Evolutionary conservation across 2,113 vertebrate genomes (phyloP), one percentile per base, ranked within the genome.

Genomic region (Pterophyllum scalare): DNA sequence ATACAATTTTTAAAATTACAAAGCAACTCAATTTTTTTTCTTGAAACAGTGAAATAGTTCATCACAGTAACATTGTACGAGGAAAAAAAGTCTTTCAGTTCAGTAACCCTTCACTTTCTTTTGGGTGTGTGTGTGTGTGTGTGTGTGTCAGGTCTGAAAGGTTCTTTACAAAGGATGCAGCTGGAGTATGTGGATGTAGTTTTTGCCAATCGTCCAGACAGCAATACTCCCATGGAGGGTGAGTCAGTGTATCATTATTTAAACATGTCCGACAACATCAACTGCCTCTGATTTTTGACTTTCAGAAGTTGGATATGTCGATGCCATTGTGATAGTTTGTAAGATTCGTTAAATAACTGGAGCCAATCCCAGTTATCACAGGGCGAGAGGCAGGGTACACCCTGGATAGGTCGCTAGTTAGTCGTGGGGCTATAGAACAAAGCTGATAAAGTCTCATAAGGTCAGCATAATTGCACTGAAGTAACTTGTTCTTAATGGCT

Each of bases 171-270:
- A 93, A 96, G 98, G 91, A 96, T 99, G 95, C 98, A 99, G 94
- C 85, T 99, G 77, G 98, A 99, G 75, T 99, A 99, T 0, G 98
- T 99, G 81, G 98, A 99, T 1, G 98, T 99, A 0, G 98, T 99
- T 78, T 99, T 99, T 10, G 98, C 98, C 85, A 99, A 99, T 91
- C 96, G 98, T 2, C 98, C 98, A 0, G 98, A 99, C 93, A 97
- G 95, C 88, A 99, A 99, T 82, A 99, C 98, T 5, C 98, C 98
- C 20, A 99, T 99, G 98, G 98, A 99, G 96, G 98, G 98, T 99
- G 40, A 96, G 97, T 95, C 82, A 38, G 5, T 49, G 59, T 49
- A 43, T 85, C 74, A 79, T 3, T 43, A 52, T 65, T 35, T 24
- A 59, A 8, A 7, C n/a, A 4, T 14, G 19, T 35, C 49, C n/a